These are phyloP conservation scores for Sinonovacula constricta DNA, from an alignment of 1,140 invertebrate genomes.

Conservation along the genomic window DNA sequence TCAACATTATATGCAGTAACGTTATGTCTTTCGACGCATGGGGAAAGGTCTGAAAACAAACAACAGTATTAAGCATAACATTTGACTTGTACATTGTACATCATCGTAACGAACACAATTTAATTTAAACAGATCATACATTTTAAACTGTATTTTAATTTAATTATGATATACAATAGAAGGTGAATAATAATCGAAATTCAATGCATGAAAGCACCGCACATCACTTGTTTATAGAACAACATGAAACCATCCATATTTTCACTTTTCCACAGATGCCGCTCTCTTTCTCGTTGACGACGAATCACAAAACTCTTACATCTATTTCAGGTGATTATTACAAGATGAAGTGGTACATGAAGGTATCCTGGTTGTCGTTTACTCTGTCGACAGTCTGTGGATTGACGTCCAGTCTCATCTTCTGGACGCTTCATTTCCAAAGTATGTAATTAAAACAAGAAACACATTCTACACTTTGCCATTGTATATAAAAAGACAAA, in stretches of 20 bases:
- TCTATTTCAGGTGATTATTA: constrained; percentile 36
- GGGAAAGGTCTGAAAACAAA: no score
- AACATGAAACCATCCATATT: not conserved
- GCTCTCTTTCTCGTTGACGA: not conserved
- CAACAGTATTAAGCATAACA: no score
- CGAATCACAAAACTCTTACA: not conserved
- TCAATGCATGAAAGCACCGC: not conserved
- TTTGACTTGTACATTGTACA: no score
- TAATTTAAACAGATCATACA: no score
- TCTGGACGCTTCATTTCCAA: constrained; percentile 7
- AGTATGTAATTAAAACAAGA: no score
- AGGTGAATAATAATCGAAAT: not conserved
- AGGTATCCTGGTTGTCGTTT: constrained; percentile 33
- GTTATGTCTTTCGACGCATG: no score
- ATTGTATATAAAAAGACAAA: no score
- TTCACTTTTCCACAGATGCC: not conserved
- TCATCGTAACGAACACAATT: no score
- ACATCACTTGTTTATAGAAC: not conserved
- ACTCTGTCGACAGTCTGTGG: constrained; percentile 23
- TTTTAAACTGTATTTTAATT: not conserved
- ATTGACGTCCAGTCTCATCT: constrained; percentile 3
- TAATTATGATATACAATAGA: not conserved
- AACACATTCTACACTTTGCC: no score
- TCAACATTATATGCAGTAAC: no score
- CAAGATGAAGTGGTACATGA: constrained; percentile 24